These are phyloP conservation scores for Hyperoplus lanceolatus DNA, from an alignment of 2,797 vertebrate genomes.

Conservation along the genomic window DNA sequence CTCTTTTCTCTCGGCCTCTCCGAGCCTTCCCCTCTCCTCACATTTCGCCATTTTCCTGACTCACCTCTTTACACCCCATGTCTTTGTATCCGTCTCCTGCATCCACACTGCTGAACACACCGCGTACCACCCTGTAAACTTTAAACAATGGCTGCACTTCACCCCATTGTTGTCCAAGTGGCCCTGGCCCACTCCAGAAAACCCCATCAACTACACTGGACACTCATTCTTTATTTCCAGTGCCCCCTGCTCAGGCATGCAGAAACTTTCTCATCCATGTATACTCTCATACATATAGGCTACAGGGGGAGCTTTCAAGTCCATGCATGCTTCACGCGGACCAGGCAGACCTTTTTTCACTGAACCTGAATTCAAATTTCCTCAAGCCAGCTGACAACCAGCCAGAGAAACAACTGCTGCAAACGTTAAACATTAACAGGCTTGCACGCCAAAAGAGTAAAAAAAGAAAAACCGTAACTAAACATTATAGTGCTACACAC, in stretches of 20 bases:
- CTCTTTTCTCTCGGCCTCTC: constrained; percentile 43
- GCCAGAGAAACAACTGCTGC: constrained; percentile 61
- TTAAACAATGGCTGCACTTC: constrained; percentile 73
- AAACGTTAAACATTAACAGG: constrained; percentile 78
- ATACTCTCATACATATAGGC: constrained; percentile 54
- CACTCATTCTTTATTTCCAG: constrained; percentile 57
- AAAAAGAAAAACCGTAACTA: constrained; percentile 44
- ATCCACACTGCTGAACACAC: constrained; percentile 45
- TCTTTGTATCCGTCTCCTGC: constrained; percentile 38
- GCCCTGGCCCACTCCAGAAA: constrained; percentile 59
- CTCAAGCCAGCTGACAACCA: constrained; percentile 50
- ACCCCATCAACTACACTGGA: constrained; percentile 64
- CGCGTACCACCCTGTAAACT: constrained; percentile 60
- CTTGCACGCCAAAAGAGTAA: constrained; percentile 59
- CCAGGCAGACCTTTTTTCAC: constrained; percentile 47
- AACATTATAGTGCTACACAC: constrained; percentile 64
- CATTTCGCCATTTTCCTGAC: constrained; percentile 52
- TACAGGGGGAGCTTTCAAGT: constrained; percentile 50
- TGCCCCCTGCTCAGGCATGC: constrained; percentile 71
- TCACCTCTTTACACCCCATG: constrained; percentile 49
- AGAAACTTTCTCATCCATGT: constrained; percentile 66
- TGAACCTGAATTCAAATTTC: constrained; percentile 42
- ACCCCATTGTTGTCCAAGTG: constrained; percentile 68
- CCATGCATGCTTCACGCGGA: constrained; percentile 27
- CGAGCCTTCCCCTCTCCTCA: constrained; percentile 40